Percentiles rank a stretch among this genome's conserved stretches.
Conservation (phyloP, 2,113 vertebrate species). For the Hypomesus transpacificus region DNA sequence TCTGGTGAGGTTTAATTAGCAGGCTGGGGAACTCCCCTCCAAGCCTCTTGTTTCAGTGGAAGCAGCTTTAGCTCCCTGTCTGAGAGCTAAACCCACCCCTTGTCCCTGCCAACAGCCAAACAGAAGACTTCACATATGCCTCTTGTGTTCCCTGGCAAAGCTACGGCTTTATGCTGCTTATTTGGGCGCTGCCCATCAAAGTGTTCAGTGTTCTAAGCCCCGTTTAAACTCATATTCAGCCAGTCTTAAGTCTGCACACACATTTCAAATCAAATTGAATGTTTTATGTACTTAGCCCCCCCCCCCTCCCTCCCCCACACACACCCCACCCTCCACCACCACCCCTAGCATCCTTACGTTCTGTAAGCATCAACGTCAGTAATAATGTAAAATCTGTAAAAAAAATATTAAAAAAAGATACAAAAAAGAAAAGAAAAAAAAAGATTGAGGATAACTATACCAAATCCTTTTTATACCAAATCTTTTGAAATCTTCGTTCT, state of each 20-base stretch:
- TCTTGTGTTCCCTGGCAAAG: constrained; percentile 4
- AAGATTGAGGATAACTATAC: too few relatives aligned
- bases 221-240: not conserved
- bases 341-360: too few relatives aligned
- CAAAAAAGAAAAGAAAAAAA: too few relatives aligned
- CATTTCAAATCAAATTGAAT: too few relatives aligned
- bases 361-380: too few relatives aligned
- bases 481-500: not conserved
- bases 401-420: too few relatives aligned
- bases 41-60: not conserved
- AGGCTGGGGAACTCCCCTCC: not conserved
- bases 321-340: too few relatives aligned
- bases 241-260: too few relatives aligned
- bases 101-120: not conserved
- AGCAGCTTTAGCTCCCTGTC: constrained; percentile 3
- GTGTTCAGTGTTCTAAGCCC: not conserved
- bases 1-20: not conserved
- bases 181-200: constrained; percentile 1
- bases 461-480: not conserved
- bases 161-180: constrained; percentile 1
- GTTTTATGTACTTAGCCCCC: too few relatives aligned
- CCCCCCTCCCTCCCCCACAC: too few relatives aligned
- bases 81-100: not conserved
- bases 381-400: too few relatives aligned
- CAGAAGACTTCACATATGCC: constrained; percentile 1